Evolutionary conservation across 2,113 vertebrate genomes (phyloP).

Genomic region (Rattus norvegicus): GRCr8 NC_086020.1:113487501-113488000

Average conservation of each 20-base stretch:
- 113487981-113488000: background rate
- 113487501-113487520: background rate
- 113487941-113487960: background rate
- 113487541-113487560: background rate
- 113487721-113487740: background rate
- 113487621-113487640: too few species aligned
- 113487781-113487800: background rate
- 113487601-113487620: background rate
- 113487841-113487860: background rate
- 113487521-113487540: background rate
- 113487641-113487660: conserved; percentile 21
- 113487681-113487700: background rate
- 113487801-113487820: too few species aligned
- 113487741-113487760: background rate
- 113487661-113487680: conserved; percentile 49
- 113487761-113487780: background rate
- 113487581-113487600: background rate
- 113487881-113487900: background rate
- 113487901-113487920: background rate
- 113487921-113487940: background rate
- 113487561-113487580: too few species aligned
- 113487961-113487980: background rate
- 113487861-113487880: background rate
- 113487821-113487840: background rate
- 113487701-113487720: background rate